These are phyloP conservation scores for Epirrhoe alternata DNA, from an alignment of 2,888 invertebrate genomes.

Conservation along the genomic window DNA sequence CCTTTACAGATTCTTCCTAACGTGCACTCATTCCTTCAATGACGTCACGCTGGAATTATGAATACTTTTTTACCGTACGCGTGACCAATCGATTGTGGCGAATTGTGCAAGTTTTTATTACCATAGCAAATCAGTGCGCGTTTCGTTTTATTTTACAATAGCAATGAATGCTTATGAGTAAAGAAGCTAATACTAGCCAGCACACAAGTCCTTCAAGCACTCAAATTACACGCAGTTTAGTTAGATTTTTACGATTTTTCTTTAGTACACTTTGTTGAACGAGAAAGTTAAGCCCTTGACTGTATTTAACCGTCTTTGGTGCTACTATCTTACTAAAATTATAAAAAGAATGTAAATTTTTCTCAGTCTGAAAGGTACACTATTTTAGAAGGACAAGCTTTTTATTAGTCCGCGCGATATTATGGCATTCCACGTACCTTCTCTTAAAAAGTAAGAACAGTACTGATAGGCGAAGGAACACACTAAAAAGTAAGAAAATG, in stretches of 20 bases:
- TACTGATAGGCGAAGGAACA: no score
- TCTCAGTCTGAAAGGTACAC: no score
- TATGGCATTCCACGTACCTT: no score
- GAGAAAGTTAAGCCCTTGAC: background rate
- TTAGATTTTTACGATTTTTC: background rate
- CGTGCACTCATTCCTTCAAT: conserved; percentile 12
- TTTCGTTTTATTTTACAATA: conserved; percentile 46
- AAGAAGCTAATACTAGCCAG: conserved; percentile 17
- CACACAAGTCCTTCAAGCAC: conserved; percentile 10
- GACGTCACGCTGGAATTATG: conserved; percentile 45
- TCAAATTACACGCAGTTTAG: background rate
- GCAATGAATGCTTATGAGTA: conserved; percentile 10
- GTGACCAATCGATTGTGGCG: conserved; percentile 64
- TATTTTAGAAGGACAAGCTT: no score
- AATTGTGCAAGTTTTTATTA: conserved; percentile 63
- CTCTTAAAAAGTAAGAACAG: no score
- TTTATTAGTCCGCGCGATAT: no score
- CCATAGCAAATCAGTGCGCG: conserved; percentile 58
- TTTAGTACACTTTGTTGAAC: background rate
- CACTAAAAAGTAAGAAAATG: no score
- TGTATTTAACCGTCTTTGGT: no score
- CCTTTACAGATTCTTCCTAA: conserved; percentile 5
- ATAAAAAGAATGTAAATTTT: no score
- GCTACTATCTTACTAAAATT: no score
- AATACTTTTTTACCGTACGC: conserved; percentile 48